Percentiles rank a stretch among this genome's conserved stretches.
phyloP scores from a whole-genome alignment of 2,113 vertebrate genomes.

The Helogale parvula region DNA sequence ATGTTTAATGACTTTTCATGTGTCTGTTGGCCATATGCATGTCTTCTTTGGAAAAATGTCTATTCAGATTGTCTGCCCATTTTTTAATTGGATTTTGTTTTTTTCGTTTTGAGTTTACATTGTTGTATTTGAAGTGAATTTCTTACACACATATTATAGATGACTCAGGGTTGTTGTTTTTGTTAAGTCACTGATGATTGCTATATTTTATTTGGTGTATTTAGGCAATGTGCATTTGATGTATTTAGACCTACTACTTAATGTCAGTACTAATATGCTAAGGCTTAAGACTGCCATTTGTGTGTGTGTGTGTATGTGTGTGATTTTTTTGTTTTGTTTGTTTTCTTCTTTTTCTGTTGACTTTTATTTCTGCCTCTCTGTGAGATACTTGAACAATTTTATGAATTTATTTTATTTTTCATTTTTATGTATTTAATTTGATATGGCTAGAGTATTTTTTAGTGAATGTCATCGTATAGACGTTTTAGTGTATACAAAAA shows the following conservation, averaged over 20 bases:
- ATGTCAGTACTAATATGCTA: not conserved
- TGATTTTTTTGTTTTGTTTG: not conserved
- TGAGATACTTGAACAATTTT: not conserved
- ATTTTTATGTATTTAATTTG: not conserved
- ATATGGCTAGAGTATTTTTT: not conserved
- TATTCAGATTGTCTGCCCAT: not conserved
- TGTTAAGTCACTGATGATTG: not conserved
- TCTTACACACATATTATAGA: not conserved
- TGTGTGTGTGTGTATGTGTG: not conserved
- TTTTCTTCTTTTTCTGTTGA: not conserved
- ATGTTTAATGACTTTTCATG: not conserved
- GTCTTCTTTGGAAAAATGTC: not conserved
- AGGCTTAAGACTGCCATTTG: not conserved
- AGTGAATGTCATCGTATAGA: not conserved
- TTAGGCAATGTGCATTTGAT: not conserved
- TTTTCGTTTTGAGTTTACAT: not conserved
- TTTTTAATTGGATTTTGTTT: not conserved
- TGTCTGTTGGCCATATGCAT: not conserved
- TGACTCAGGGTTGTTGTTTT: not conserved
- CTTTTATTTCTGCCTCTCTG: not conserved
- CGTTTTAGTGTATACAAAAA: not conserved
- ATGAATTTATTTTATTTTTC: too few species aligned
- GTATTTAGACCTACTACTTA: not conserved
- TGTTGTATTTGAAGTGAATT: not conserved
- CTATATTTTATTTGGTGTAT: not conserved